Conservation (phyloP, 2,888 invertebrate species). For the Cantharis nigra region DNA sequence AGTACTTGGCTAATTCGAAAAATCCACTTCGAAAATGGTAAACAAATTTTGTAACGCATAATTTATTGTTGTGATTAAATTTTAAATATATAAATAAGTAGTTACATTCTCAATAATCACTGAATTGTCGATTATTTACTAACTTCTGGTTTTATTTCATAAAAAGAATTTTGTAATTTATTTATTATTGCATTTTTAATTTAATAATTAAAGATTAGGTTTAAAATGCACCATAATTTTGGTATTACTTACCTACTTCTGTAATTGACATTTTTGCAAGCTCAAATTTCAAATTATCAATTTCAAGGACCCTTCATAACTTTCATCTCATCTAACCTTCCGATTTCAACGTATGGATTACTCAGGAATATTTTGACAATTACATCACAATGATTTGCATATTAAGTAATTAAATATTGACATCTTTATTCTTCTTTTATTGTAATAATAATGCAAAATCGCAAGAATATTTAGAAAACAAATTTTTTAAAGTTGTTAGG, state of each 20-base stretch:
- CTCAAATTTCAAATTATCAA: background rate
- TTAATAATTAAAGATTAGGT: background rate
- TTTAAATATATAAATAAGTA: background rate
- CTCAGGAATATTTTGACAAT: background rate
- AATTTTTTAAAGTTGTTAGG: background rate
- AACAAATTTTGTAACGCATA: background rate
- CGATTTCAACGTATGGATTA: background rate
- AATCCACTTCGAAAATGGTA: background rate
- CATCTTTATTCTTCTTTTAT: background rate
- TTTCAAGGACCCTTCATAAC: background rate
- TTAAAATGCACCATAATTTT: background rate
- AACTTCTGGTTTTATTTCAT: background rate
- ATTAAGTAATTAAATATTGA: background rate
- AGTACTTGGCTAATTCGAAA: background rate
- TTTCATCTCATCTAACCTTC: background rate
- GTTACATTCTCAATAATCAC: background rate
- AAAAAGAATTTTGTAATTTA: background rate
- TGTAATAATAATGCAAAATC: background rate
- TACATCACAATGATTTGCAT: background rate
- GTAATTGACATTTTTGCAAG: background rate
- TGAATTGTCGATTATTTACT: background rate
- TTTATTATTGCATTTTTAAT: background rate
- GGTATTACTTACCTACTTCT: background rate
- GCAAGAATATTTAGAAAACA: background rate
- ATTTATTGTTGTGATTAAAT: background rate